Conservation (phyloP, 2,797 vertebrate genomes). For the Ibycter americanus region DNA sequence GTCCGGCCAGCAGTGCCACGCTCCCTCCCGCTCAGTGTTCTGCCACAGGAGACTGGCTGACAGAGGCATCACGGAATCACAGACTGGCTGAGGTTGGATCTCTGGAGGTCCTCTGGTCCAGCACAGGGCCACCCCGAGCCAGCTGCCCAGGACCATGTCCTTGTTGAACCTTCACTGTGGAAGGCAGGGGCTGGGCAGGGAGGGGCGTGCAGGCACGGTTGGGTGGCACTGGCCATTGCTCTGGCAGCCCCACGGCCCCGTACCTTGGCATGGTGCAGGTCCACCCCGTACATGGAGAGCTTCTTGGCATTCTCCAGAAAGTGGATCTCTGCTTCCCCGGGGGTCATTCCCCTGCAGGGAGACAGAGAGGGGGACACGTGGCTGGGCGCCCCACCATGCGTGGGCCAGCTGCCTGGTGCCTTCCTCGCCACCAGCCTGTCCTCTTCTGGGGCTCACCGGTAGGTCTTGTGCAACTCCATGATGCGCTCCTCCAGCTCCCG, state of each 20-base stretch:
- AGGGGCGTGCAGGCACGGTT: not conserved
- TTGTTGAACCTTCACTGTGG: not conserved
- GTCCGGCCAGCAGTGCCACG: not conserved
- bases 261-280: constrained; percentile 98
- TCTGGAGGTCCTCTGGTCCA: not conserved
- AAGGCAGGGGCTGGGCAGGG: not conserved
- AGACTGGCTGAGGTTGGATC: not conserved
- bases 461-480: constrained; percentile 94
- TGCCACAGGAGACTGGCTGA: fast-evolving
- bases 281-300: constrained; percentile 98
- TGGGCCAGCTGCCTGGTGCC: not conserved
- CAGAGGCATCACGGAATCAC: not conserved
- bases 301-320: constrained; percentile 99
- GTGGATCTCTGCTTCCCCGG: constrained; percentile 96
- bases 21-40: not conserved
- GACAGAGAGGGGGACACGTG: not conserved
- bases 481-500: constrained; percentile 96
- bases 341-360: constrained; percentile 91
- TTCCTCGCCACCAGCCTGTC: not conserved
- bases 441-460: constrained; percentile 79
- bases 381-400: fast-evolving
- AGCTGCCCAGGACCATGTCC: fast-evolving
- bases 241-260: not conserved
- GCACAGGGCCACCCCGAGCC: not conserved
- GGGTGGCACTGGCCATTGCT: not conserved